Evolutionary conservation across 2,113 vertebrate genomes (phyloP).

Genomic region (Tachycineta bicolor): DNA sequence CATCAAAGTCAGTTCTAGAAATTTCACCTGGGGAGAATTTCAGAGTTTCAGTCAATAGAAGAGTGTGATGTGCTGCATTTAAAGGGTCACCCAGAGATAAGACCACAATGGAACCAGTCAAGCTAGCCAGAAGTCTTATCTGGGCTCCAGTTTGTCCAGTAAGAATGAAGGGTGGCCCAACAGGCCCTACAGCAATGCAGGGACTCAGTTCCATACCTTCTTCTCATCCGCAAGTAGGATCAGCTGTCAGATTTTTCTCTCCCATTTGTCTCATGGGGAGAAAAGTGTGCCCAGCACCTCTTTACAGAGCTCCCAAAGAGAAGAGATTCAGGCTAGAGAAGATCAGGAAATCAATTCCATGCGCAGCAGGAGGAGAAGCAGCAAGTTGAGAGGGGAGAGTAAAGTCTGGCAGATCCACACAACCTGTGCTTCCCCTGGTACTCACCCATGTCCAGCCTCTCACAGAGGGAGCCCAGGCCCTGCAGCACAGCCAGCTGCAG

Average conservation of each 20-base stretch:
- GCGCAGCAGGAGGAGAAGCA: background rate
- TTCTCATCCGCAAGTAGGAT: background rate
- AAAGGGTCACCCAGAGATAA: background rate
- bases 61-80: background rate
- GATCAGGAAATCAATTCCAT: background rate
- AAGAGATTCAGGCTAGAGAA: background rate
- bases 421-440: background rate
- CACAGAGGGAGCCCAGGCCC: conserved; percentile 87
- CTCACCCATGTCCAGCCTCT: conserved; percentile 87
- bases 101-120: background rate
- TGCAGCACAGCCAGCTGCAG: conserved; percentile 88
- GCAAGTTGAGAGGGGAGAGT: background rate
- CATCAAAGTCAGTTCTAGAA: conserved; percentile 7
- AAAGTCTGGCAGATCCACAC: background rate
- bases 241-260: background rate
- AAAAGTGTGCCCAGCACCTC: background rate
- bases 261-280: background rate
- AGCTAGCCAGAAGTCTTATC: background rate
- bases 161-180: background rate
- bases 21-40: background rate
- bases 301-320: background rate
- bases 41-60: background rate
- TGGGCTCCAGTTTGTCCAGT: background rate
- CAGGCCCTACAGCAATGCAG: background rate
- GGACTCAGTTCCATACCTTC: rapidly evolving